Evolutionary conservation across 2,888 invertebrate species (phyloP).

Genomic region (Athetis lepigone): DNA sequence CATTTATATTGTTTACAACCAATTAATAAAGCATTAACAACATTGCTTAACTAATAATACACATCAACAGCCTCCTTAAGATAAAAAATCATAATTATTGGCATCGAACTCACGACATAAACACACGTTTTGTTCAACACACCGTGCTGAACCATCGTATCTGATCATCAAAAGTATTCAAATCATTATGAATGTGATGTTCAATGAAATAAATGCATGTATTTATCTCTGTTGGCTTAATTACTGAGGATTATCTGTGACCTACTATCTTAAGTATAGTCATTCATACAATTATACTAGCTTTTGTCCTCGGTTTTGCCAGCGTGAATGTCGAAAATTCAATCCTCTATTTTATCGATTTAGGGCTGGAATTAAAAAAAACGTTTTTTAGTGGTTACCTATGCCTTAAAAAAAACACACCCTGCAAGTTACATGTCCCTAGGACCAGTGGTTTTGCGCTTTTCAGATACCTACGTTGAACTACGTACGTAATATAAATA

Average conservation of each 20-base stretch:
- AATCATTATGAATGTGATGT: conserved; percentile 32
- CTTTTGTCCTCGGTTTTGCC: background rate
- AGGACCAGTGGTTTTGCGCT: too few relatives aligned
- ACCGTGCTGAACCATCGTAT: conserved; percentile 34
- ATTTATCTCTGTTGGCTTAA: conserved; percentile 54
- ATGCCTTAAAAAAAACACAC: too few relatives aligned
- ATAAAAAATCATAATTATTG: conserved; percentile 36
- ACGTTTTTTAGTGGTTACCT: too few relatives aligned
- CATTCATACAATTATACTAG: background rate
- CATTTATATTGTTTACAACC: conserved; percentile 19
- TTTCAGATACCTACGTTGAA: too few relatives aligned
- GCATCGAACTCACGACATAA: conserved; percentile 48
- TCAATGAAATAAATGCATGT: conserved; percentile 44
- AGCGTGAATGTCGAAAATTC: too few relatives aligned
- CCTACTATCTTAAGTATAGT: conserved; percentile 3
- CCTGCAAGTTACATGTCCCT: too few relatives aligned
- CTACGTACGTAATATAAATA: too few relatives aligned
- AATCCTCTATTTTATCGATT: too few relatives aligned
- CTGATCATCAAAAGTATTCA: conserved; percentile 23
- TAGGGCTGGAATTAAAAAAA: too few relatives aligned
- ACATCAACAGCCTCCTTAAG: conserved; percentile 32
- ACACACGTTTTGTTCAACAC: conserved; percentile 50
- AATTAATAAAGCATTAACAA: conserved; percentile 1
- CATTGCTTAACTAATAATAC: conserved; percentile 23
- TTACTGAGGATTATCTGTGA: conserved; percentile 39